Percentiles rank a stretch among this genome's conserved stretches.
Evolutionary conservation across 2,888 invertebrate genomes (phyloP).

Genomic region (Mechanitis mazaeus): DNA sequence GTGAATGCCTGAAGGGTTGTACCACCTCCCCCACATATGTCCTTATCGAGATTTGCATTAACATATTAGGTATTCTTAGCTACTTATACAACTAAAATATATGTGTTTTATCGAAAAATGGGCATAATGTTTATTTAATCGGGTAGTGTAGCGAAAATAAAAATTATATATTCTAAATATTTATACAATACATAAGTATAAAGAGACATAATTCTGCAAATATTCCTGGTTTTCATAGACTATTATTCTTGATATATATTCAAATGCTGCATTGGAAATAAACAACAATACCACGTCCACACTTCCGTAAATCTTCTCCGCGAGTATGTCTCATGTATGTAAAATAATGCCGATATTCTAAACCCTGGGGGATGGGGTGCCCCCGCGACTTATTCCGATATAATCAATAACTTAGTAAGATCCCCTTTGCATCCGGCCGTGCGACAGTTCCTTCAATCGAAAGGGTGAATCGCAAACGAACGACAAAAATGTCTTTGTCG

Average conservation of each 20-base stretch:
- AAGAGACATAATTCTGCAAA: no score
- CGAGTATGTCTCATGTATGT: slow-evolving; percentile 75
- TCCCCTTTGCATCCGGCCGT: slow-evolving; percentile 75
- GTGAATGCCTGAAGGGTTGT: slow-evolving; percentile 72
- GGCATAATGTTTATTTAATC: no score
- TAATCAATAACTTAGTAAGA: slow-evolving; percentile 78
- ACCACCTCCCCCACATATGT: slow-evolving; percentile 63
- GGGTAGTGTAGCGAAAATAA: no score
- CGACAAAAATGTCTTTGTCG: slow-evolving; percentile 20
- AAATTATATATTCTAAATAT: no score
- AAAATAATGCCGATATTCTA: slow-evolving; percentile 75
- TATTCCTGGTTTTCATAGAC: no score
- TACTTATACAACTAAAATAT: no score
- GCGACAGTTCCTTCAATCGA: slow-evolving; percentile 74
- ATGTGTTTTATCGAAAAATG: no score
- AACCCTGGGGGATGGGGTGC: slow-evolving; percentile 54
- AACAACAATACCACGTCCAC: slow-evolving; percentile 30
- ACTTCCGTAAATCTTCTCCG: slow-evolving; percentile 60
- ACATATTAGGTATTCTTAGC: slow-evolving; percentile 19
- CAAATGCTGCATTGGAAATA: slow-evolving; percentile 23
- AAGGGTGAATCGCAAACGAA: slow-evolving; percentile 29
- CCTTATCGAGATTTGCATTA: slow-evolving; percentile 43
- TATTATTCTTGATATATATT: no score
- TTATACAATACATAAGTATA: no score
- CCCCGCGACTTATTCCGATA: slow-evolving; percentile 75